Conservation (phyloP, 2,888 invertebrate species). For the Chloromyia formosa region DNA sequence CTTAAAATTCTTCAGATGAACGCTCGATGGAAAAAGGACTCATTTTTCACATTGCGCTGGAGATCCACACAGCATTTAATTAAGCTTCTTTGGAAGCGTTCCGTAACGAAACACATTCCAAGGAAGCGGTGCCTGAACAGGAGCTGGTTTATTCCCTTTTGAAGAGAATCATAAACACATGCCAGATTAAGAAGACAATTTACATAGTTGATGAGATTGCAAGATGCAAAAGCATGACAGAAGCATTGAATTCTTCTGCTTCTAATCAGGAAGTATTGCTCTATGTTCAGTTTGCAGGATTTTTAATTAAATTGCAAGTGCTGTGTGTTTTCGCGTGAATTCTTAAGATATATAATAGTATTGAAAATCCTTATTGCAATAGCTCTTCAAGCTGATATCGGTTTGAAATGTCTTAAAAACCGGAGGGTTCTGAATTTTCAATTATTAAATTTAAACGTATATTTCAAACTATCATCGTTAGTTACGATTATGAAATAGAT, state of each 20-base stretch:
- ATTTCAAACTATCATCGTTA: no score
- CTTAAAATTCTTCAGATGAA: background rate
- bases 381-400: no score
- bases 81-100: background rate
- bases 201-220: background rate
- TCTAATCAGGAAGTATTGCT: background rate
- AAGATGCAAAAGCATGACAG: background rate
- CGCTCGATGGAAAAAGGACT: background rate
- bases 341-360: no score
- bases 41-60: conserved; percentile 3
- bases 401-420: no score
- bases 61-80: conserved; percentile 15
- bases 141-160: conserved; percentile 6
- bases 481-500: no score
- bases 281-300: background rate
- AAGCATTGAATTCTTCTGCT: background rate
- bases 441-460: no score
- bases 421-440: no score
- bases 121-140: background rate
- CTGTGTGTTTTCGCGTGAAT: no score
- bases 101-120: background rate
- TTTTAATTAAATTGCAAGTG: conserved; percentile 26
- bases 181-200: conserved; percentile 2
- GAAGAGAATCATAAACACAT: background rate
- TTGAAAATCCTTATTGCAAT: no score